phyloP scores from a whole-genome alignment of 2,797 vertebrate genomes.

The Sebastes vulpes region DNA sequence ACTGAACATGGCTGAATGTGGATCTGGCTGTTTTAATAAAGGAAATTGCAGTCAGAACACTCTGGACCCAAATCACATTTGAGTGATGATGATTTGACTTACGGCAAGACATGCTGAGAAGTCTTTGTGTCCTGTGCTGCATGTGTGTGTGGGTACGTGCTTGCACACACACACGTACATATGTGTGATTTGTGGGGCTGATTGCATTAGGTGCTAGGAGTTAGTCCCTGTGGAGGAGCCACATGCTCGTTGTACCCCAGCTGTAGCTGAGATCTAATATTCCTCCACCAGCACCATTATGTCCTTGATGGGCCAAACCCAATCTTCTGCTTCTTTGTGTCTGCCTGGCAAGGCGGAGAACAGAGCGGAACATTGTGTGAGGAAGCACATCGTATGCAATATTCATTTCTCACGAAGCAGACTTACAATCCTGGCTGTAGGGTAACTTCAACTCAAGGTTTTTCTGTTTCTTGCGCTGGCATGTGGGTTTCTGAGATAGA shows the following conservation, averaged over 20 bases:
- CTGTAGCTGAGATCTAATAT: conserved; percentile 86
- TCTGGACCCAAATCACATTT: conserved; percentile 78
- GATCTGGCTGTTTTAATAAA: conserved; percentile 68
- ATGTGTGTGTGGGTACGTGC: not conserved
- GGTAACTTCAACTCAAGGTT: conserved; percentile 23
- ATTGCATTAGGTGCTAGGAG: conserved; percentile 83
- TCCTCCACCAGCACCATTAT: conserved; percentile 73
- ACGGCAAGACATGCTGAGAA: conserved; percentile 46
- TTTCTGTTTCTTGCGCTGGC: not conserved
- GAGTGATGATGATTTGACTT: conserved; percentile 77
- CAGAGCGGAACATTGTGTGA: conserved; percentile 29
- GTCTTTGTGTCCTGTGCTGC: conserved; percentile 55
- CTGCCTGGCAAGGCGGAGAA: conserved; percentile 62
- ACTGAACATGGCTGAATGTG: conserved; percentile 31
- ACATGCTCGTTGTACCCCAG: conserved; percentile 80
- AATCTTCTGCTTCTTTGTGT: conserved; percentile 75
- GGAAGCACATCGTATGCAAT: conserved; percentile 39
- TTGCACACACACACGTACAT: not conserved
- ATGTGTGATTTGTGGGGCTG: conserved; percentile 74
- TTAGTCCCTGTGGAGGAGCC: conserved; percentile 78
- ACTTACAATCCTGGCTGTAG: conserved; percentile 4
- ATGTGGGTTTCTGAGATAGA: conserved; percentile 15
- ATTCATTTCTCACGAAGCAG: conserved; percentile 43
- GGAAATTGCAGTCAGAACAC: conserved; percentile 75
- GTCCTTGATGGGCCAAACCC: conserved; percentile 80